Percentiles rank a stretch among this genome's conserved stretches.
Conservation (phyloP, 2,888 invertebrate species). For the Iphiclides podalirius region DNA sequence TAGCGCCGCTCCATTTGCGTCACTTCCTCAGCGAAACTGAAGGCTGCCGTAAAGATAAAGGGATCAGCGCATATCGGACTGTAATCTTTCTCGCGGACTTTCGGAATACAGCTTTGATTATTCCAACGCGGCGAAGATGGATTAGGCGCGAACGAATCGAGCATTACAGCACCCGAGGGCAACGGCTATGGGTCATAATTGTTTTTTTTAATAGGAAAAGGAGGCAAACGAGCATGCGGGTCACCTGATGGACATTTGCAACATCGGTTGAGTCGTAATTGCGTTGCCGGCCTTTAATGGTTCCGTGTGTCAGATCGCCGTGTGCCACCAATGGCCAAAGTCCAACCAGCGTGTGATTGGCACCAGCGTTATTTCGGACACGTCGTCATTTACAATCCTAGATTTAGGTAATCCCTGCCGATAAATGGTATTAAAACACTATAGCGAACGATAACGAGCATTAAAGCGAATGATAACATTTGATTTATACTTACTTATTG, state of each 20-base stretch:
- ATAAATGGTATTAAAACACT: conserved; percentile 63
- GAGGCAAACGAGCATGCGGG: too few species aligned
- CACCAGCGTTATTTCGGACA: conserved; percentile 27
- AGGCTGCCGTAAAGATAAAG: conserved; percentile 35
- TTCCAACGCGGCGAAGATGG: conserved; percentile 48
- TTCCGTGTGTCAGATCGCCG: too few species aligned
- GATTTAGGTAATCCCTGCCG: conserved; percentile 57
- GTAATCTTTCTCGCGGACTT: conserved; percentile 49
- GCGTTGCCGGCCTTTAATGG: too few species aligned
- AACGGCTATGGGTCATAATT: conserved; percentile 11
- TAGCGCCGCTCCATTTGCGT: conserved; percentile 20
- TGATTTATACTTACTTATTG: conserved; percentile 69
- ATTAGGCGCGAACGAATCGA: conserved; percentile 56
- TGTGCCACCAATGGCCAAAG: conserved; percentile 28
- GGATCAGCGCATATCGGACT: conserved; percentile 28
- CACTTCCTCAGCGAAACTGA: conserved; percentile 21
- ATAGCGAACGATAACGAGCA: conserved; percentile 59
- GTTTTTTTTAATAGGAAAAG: conserved; percentile 10
- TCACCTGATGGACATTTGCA: too few species aligned
- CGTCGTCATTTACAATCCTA: conserved; percentile 53
- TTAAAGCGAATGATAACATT: conserved; percentile 73
- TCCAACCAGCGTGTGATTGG: conserved; percentile 24
- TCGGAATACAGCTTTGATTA: conserved; percentile 64
- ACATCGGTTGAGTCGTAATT: too few species aligned
- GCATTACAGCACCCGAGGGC: conserved; percentile 55